Evolutionary conservation across 2,113 vertebrate genomes (phyloP), one percentile per base, ranked within the genome.

Genomic region (Labeo catla): DNA sequence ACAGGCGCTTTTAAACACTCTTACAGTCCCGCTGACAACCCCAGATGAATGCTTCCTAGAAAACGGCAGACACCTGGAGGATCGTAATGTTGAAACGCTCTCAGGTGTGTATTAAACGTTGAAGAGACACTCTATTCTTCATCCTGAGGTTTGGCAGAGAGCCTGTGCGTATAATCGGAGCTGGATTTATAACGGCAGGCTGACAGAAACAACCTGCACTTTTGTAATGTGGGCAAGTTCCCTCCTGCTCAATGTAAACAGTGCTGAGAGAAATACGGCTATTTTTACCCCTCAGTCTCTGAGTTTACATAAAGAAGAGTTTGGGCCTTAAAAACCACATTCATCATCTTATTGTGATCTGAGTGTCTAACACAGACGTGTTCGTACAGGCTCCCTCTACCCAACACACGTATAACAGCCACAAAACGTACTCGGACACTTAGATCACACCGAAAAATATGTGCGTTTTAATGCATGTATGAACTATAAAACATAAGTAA

Each of bases 201-300:
- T 77, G 49, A 19, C 52, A 78, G 50, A 9, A 43, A 59, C 28
- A 4, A 4, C 1, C 34, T 79, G 9, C 28, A 13, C 76, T 43
- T 39, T 39, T 21, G 34, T 59, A 19, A 21, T 21, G 34, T 57
- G 34, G 78, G 7, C 78, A 34, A 34, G 78, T 81, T 65, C 39
- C 15, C 12, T 81, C 78, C 43, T 81, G 78, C 59, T 47, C 43
- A 49, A 28, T 15, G 12, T 65, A 81, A 81, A 81, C 68, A 72
- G 36, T 2, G 36, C 68, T 43, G 68, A 72, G 68, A 72, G 15
- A 70, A 70, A 39, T 1, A 19, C 11, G 1, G 11, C 28, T 66
- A 15, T 34, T 66, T 65, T 66, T 66, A 66, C 65, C 28, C 12
- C 28, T 36, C n/a, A 6, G 4, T 70, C 66, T 70, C 63, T 13